phyloP scores from a whole-genome alignment of 2,888 invertebrate species.

The Leuctra nigra region DNA sequence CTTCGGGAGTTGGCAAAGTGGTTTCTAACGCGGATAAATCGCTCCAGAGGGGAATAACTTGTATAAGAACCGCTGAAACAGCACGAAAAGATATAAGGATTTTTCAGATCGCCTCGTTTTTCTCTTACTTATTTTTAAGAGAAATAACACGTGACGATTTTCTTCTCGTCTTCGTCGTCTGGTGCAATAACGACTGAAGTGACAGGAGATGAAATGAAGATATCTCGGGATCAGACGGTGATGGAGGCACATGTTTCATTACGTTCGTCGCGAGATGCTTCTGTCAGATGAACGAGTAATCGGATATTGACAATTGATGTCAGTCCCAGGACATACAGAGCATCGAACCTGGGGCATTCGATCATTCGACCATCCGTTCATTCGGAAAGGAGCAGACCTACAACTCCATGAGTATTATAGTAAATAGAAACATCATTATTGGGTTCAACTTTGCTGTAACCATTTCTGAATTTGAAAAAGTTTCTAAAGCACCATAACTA shows the following conservation, averaged over 20 bases:
- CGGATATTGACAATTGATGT: neutral
- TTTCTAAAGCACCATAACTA: too few species aligned
- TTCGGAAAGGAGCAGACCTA: too few species aligned
- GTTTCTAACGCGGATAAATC: conserved; percentile 27
- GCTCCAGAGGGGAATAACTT: conserved; percentile 24
- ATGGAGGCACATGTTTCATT: conserved; percentile 6
- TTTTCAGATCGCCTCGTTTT: conserved; percentile 15
- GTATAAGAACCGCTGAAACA: conserved; percentile 24
- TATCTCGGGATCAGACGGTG: conserved; percentile 7
- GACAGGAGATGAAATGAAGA: conserved; percentile 16
- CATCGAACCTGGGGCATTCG: too few species aligned
- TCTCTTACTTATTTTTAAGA: conserved; percentile 14
- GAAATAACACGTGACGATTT: conserved; percentile 19
- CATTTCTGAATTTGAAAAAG: too few species aligned
- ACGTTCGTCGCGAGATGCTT: neutral
- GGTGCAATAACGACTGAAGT: conserved; percentile 15
- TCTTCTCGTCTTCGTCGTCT: neutral
- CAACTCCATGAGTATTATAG: too few species aligned
- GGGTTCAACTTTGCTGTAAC: too few species aligned
- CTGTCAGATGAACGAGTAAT: neutral
- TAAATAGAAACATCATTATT: too few species aligned
- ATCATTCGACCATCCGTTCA: too few species aligned
- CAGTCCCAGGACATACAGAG: too few species aligned
- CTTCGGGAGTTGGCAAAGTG: conserved; percentile 25
- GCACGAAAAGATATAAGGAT: conserved; percentile 19